Evolutionary conservation across 2,797 vertebrate species (phyloP).

Genomic region (Crocidura indochinensis): DNA sequence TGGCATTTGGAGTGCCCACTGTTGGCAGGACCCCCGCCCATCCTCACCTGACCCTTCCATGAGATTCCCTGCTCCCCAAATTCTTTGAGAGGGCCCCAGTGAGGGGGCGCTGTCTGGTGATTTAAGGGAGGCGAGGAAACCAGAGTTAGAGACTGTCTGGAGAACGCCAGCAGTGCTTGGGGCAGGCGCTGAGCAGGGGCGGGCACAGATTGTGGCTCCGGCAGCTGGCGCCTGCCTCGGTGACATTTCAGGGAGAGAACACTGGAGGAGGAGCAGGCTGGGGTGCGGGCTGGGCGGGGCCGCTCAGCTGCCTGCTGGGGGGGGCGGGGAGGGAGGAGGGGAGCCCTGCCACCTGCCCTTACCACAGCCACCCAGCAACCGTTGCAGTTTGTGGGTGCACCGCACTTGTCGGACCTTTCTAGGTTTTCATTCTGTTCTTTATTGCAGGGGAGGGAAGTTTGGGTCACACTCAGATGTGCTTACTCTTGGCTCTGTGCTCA

Average conservation of each 20-base stretch:
- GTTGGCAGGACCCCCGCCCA: no score
- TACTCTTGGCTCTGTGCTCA: no score
- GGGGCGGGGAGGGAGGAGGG: no score
- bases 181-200: not conserved
- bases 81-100: not conserved
- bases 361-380: not conserved
- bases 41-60: no score
- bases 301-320: conserved; percentile 34
- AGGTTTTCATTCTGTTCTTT: no score
- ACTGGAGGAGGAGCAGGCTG: conserved; percentile 71
- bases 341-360: not conserved
- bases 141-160: not conserved
- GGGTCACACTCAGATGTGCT: no score
- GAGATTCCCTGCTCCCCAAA: not conserved
- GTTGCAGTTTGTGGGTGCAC: not conserved
- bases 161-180: not conserved
- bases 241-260: conserved; percentile 77
- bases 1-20: no score
- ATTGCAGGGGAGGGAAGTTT: no score
- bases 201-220: not conserved
- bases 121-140: no score
- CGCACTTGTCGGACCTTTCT: no score
- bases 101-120: not conserved
- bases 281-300: not conserved
- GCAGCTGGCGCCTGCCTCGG: conserved; percentile 50